Evolutionary conservation across 2,888 invertebrate genomes (phyloP).

Genomic region (Allygus modestus): DNA sequence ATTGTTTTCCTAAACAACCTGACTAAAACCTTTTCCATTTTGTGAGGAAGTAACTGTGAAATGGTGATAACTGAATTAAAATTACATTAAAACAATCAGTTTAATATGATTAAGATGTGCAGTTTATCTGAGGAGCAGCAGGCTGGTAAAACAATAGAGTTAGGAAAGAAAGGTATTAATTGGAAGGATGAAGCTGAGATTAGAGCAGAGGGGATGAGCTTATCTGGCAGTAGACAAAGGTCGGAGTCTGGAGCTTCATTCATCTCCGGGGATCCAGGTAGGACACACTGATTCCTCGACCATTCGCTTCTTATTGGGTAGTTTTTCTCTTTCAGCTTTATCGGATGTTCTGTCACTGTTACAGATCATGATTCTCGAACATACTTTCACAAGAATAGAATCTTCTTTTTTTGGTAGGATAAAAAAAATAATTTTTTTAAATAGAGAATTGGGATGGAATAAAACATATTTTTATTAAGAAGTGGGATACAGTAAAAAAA

Average conservation of each 20-base stretch:
- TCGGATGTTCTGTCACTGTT: neutral
- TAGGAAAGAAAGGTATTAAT: slow-evolving; percentile 44
- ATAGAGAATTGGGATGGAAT: no score
- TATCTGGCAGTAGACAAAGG: slow-evolving; percentile 35
- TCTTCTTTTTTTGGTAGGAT: no score
- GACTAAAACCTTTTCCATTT: slow-evolving; percentile 68
- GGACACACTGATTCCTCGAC: slow-evolving; percentile 6
- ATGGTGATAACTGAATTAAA: neutral
- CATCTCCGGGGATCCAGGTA: slow-evolving; percentile 14
- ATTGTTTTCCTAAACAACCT: no score
- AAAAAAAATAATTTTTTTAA: no score
- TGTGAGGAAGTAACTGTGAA: neutral
- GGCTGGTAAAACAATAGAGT: slow-evolving; percentile 26
- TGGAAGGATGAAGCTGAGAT: slow-evolving; percentile 19
- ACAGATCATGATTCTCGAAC: neutral
- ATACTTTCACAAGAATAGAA: neutral
- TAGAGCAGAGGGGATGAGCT: neutral
- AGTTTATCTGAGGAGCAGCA: neutral
- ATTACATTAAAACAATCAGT: neutral
- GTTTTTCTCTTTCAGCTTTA: neutral
- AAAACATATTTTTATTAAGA: no score
- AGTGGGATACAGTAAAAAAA: no score
- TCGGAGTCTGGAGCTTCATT: neutral
- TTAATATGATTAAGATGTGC: neutral
- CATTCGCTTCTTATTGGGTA: slow-evolving; percentile 22